phyloP scores from a whole-genome alignment of 2,888 invertebrate species.

The Lasioglossum figueresi region DNA sequence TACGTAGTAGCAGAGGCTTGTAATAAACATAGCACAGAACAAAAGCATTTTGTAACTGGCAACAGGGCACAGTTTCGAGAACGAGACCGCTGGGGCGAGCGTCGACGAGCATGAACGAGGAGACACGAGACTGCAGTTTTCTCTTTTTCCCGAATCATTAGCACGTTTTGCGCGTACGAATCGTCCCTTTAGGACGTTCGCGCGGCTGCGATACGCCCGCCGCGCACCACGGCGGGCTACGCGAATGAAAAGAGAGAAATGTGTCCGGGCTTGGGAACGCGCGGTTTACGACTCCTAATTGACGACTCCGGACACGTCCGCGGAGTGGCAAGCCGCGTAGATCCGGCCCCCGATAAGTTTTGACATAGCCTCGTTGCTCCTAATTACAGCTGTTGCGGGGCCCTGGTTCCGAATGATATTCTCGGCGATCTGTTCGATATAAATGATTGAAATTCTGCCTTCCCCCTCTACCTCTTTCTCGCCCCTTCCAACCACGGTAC shows the following conservation, averaged over 20 bases:
- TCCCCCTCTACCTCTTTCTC: neutral
- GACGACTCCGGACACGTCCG: constrained; percentile 15
- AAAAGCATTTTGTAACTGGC: neutral
- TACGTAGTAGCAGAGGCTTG: neutral
- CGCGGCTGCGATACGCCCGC: neutral
- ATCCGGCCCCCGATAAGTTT: constrained; percentile 12
- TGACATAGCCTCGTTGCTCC: constrained; percentile 16
- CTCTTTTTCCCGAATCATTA: constrained; percentile 6
- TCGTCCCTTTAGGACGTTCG: neutral
- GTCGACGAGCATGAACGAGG: neutral
- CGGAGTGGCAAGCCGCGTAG: constrained; percentile 1
- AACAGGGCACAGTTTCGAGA: neutral
- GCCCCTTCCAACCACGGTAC: neutral
- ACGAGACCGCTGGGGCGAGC: neutral
- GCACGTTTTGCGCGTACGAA: neutral
- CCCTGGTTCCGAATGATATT: constrained; percentile 8
- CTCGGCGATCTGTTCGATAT: constrained; percentile 1
- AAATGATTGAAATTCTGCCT: constrained; percentile 9
- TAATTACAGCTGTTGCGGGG: constrained; percentile 9
- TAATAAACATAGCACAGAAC: neutral
- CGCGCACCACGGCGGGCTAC: neutral
- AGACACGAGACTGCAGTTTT: neutral
- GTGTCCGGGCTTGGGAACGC: constrained; percentile 6
- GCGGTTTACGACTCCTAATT: constrained; percentile 13
- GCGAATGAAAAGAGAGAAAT: constrained; percentile 5